phyloP scores from a whole-genome alignment of 2,797 vertebrate species.

The Xiphorhynchus erythropygius region DNA sequence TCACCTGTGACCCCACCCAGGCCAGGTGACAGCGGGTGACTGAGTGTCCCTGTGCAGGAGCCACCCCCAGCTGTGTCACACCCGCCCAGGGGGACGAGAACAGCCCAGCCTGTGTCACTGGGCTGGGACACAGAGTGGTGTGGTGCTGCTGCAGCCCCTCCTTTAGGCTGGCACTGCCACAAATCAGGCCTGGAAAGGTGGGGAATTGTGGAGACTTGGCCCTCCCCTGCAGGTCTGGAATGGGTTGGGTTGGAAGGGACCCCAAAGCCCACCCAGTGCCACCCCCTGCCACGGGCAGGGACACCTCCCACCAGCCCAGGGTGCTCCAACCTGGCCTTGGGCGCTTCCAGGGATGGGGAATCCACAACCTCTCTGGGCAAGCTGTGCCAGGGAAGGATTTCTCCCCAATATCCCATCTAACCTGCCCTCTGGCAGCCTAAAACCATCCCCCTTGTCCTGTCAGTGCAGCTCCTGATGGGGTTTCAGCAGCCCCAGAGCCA shows the following conservation, averaged over 20 bases:
- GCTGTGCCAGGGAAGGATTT: background rate
- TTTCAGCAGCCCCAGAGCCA: background rate
- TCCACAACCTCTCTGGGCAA: background rate
- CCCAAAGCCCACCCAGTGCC: background rate
- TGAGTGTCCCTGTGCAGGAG: background rate
- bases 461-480: background rate
- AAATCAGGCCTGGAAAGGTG: background rate
- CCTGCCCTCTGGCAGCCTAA: background rate
- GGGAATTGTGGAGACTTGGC: fast-evolving
- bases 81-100: background rate
- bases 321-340: background rate
- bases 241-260: background rate
- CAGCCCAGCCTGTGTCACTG: background rate
- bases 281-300: background rate
- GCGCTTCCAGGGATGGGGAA: background rate
- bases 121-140: fast-evolving
- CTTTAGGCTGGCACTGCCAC: fast-evolving
- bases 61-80: background rate
- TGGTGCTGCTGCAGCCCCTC: background rate
- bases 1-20: fast-evolving
- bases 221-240: background rate
- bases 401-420: background rate
- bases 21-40: background rate
- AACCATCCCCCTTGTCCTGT: background rate
- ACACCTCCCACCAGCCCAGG: background rate